phyloP scores from a whole-genome alignment of 2,797 vertebrate species.

The Pangasius larnaudii region DNA sequence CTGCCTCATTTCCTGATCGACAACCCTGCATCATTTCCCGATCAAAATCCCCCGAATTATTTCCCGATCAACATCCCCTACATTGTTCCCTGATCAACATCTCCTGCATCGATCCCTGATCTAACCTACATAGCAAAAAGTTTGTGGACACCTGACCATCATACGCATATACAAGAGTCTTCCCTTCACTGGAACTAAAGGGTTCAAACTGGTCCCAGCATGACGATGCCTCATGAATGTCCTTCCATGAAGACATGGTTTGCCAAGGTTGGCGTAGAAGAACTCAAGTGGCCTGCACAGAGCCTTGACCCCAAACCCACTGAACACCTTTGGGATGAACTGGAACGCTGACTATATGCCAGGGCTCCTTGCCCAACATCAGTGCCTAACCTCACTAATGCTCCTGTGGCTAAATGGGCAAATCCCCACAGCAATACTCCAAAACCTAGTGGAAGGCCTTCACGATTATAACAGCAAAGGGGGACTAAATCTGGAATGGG shows the following conservation, averaged over 20 bases:
- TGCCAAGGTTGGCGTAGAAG: background rate
- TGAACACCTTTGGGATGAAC: background rate
- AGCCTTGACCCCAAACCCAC: background rate
- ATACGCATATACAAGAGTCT: background rate
- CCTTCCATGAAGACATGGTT: background rate
- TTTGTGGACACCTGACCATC: background rate
- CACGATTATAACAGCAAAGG: background rate
- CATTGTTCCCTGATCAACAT: no score
- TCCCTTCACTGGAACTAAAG: background rate
- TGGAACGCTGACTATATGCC: background rate
- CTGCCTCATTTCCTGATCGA: background rate
- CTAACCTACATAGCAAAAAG: background rate
- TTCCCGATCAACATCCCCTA: no score
- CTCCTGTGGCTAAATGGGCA: background rate
- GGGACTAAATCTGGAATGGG: background rate
- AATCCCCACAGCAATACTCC: background rate
- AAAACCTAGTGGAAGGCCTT: background rate
- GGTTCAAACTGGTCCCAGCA: background rate
- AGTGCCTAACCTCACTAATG: background rate
- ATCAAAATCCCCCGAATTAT: no score
- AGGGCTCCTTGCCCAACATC: background rate
- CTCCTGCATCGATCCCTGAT: background rate
- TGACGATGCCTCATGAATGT: background rate
- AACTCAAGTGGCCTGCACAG: background rate
- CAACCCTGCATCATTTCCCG: no score